phyloP scores from a whole-genome alignment of 2,888 invertebrate species.

The Toxonevra muliebris region DNA sequence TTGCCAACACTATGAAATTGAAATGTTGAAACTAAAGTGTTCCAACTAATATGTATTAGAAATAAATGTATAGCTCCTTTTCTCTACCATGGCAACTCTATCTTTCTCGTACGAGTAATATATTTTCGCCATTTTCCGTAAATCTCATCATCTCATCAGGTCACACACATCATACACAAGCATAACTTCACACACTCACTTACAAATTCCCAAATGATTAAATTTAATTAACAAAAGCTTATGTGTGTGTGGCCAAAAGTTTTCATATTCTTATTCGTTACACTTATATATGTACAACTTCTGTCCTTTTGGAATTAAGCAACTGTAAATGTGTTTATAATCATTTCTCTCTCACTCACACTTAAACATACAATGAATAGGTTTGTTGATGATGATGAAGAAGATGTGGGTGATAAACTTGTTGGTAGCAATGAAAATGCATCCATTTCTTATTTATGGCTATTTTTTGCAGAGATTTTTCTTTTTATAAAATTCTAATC shows the following conservation, averaged over 20 bases:
- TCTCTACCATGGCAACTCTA: neutral
- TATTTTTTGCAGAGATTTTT: neutral
- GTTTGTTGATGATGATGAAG: neutral
- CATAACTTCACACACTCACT: conserved; percentile 2
- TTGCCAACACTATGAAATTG: neutral
- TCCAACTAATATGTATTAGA: neutral
- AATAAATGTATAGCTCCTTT: too few species aligned
- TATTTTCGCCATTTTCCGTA: neutral
- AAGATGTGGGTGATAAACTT: neutral
- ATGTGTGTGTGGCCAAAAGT: conserved; percentile 33
- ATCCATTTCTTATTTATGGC: too few species aligned
- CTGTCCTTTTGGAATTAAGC: conserved; percentile 1
- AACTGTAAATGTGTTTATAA: conserved; percentile 33
- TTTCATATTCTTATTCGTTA: conserved; percentile 6
- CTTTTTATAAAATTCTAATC: conserved; percentile 9
- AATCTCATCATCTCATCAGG: too few species aligned
- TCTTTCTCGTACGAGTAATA: neutral
- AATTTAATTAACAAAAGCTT: conserved; percentile 44
- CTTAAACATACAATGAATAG: neutral
- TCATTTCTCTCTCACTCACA: conserved; percentile 13
- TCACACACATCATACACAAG: neutral
- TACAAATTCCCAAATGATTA: conserved; percentile 34
- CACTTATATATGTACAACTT: conserved; percentile 1
- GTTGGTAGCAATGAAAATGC: too few species aligned
- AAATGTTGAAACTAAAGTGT: neutral